Percentiles rank a stretch among this genome's conserved stretches.
Evolutionary conservation across 2,113 vertebrate genomes (phyloP).

Genomic region (Electrona antarctica): DNA sequence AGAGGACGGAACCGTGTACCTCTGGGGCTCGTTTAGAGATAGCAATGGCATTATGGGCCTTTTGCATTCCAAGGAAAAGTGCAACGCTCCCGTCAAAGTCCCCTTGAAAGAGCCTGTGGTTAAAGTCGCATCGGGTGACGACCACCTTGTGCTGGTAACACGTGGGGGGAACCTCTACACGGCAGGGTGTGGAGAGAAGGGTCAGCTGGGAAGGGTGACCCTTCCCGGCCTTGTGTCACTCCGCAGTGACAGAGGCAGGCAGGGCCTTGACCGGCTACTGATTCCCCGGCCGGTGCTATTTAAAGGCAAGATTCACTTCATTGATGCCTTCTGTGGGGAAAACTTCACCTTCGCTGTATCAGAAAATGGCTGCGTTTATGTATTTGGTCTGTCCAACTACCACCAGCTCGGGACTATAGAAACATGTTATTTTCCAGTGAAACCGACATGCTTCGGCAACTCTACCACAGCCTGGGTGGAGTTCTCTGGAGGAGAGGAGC

Average conservation of each 20-base stretch:
- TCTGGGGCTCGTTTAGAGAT: slow-evolving; percentile 98
- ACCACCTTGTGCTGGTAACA: slow-evolving; percentile 92
- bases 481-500: slow-evolving; percentile 95
- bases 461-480: slow-evolving; percentile 91
- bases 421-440: slow-evolving; percentile 87
- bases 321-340: slow-evolving; percentile 90
- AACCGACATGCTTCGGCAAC: slow-evolving; percentile 91
- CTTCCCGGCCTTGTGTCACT: too few species aligned
- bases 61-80: slow-evolving; percentile 89
- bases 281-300: slow-evolving; percentile 86
- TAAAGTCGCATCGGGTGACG: slow-evolving; percentile 94
- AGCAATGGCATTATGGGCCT: slow-evolving; percentile 96
- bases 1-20: slow-evolving; percentile 87
- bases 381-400: slow-evolving; percentile 97
- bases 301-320: slow-evolving; percentile 81
- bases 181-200: slow-evolving; percentile 91
- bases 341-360: slow-evolving; percentile 93
- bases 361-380: slow-evolving; percentile 88
- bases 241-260: slow-evolving; percentile 89
- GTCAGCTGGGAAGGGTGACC: slow-evolving; percentile 93
- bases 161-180: slow-evolving; percentile 86
- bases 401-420: slow-evolving; percentile 90
- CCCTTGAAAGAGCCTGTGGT: slow-evolving; percentile 75
- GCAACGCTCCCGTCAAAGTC: slow-evolving; percentile 81
- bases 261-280: slow-evolving; percentile 88